Base-by-base conservation (phyloP, 2,797 vertebrate genomes). In the Eulemur rubriventer region DNA sequence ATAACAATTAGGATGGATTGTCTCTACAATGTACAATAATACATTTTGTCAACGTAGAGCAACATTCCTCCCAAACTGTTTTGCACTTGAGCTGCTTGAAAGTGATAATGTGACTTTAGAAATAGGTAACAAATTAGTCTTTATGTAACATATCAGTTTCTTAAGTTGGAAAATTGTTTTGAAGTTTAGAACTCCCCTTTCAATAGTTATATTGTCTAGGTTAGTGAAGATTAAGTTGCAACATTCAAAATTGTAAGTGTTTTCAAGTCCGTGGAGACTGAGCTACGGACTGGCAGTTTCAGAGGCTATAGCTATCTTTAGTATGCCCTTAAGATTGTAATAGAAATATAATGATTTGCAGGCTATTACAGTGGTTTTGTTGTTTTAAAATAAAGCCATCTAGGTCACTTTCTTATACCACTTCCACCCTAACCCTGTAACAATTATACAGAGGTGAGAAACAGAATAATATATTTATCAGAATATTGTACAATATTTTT, bases 151-250 rank as follows among this genome's bases (percentile, higher is more conserved):
- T 73, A 67, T 87, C 16, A 0, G 2, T 94, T 93, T 95, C 75
- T 75, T 61, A 90, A 91, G 67, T 50, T 61, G 33, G 87, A 78
- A 93, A 90, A 95, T 85, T 93, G 63, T 93, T 96, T 93, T 95
- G 80, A 94, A 95, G 95, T 88, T 92, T 92, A 93, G 38, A 95
- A 81, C 33, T 96, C 87, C 84, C 94, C 12, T 94, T 96, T 96
- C 84, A 95, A 75, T 59, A 92, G 41, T 41, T 35, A 88, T 73
- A 75, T 33, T 96, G 52, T 67, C 93, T 86, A 90, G 43, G 80
- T 78, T 92, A 89, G 59, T 92, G 88, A 96, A 96, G 73, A 96
- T 95, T 96, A 92, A 96, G 86, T 79, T 84, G 80, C 10, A 76
- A 55, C 84, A 92, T 94, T 96, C 87, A 89, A 94, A 96, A 67